phyloP scores from a whole-genome alignment of 2,888 invertebrate species.

The Metalampra italica region DNA sequence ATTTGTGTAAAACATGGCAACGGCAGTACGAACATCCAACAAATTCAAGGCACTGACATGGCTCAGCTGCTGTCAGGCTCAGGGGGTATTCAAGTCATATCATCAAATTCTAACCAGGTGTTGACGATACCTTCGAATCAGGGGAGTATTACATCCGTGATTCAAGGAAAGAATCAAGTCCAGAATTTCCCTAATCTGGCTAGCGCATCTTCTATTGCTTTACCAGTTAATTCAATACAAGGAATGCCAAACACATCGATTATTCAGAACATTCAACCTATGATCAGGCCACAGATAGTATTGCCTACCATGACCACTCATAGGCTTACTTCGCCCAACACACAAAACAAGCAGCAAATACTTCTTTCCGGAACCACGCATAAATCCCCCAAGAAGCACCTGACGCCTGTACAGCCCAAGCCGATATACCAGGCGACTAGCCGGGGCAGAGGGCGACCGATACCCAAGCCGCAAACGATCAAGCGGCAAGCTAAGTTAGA shows the following conservation, averaged over 20 bases:
- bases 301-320: conserved; percentile 70
- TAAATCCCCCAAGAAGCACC: conserved; percentile 72
- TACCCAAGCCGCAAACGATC: conserved; percentile 67
- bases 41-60: conserved; percentile 68
- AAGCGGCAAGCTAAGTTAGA: conserved; percentile 72
- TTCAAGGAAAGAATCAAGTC: conserved; percentile 69
- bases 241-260: conserved; percentile 68
- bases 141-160: conserved; percentile 52
- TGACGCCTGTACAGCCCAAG: conserved; percentile 66
- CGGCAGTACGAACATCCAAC: conserved; percentile 60
- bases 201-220: conserved; percentile 68
- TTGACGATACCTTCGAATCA: conserved; percentile 68
- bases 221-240: conserved; percentile 71
- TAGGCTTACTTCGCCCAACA: conserved; percentile 61
- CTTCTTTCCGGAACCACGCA: conserved; percentile 60
- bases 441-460: conserved; percentile 63
- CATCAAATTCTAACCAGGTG: conserved; percentile 74
- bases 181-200: conserved; percentile 71
- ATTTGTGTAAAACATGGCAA: conserved; percentile 72
- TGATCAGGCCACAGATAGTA: conserved; percentile 69
- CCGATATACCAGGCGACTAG: conserved; percentile 69
- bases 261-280: conserved; percentile 72
- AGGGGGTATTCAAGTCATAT: conserved; percentile 73
- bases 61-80: conserved; percentile 63
- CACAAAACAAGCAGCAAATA: conserved; percentile 68